phyloP scores from a whole-genome alignment of 2,797 vertebrate genomes.

The Craterocephalus amniculus region DNA sequence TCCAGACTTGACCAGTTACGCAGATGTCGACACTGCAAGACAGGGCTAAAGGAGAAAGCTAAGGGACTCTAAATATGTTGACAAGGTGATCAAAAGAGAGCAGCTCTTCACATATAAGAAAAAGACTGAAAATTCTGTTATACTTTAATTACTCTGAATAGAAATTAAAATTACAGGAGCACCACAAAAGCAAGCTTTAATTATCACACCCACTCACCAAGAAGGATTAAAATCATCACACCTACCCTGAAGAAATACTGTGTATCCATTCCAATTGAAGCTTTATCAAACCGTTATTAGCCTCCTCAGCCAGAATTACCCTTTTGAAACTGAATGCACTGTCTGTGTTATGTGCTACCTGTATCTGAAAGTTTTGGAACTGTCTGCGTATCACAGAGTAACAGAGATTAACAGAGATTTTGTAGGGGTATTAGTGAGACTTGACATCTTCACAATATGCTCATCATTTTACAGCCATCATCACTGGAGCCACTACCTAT shows the following conservation, averaged over 20 bases:
- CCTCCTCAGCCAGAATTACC: not conserved
- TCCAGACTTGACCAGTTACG: not conserved
- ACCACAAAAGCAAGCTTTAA: not conserved
- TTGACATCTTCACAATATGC: slow-evolving; percentile 14
- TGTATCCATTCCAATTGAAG: not conserved
- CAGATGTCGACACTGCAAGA: not conserved
- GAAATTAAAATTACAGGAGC: not conserved
- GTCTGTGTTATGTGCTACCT: slow-evolving; percentile 1
- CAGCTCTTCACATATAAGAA: not conserved
- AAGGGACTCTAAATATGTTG: not conserved
- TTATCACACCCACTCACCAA: not conserved
- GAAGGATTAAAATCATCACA: not conserved
- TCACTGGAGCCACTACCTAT: slow-evolving; percentile 29
- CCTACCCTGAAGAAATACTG: not conserved
- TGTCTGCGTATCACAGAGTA: not conserved
- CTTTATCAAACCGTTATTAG: not conserved
- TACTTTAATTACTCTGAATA: not conserved
- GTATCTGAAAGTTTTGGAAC: slow-evolving; percentile 5
- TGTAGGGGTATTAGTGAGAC: not conserved
- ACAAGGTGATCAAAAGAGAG: not conserved
- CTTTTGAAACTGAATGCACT: not conserved
- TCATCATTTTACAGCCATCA: slow-evolving; percentile 8
- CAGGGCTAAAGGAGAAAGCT: not conserved
- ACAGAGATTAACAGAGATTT: no score
- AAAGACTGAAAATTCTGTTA: not conserved